Base-by-base conservation (phyloP, 64 coral and sea anemone genomes). In the Montipora capricornis region DNA sequence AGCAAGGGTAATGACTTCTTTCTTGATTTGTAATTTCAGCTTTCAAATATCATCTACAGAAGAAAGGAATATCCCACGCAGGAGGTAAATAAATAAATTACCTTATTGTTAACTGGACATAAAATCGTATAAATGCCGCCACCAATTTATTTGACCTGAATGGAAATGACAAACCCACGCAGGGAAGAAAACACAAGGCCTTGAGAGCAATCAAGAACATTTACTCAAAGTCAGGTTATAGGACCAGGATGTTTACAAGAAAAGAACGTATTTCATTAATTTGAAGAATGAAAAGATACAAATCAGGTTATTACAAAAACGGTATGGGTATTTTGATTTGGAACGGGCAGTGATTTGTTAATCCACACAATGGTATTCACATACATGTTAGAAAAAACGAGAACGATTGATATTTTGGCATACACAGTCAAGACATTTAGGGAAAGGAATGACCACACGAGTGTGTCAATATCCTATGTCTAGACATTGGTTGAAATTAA, bases 41-140 rank as follows among this genome's bases (percentile, higher is more conserved):
- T 68, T 97, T 97, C 89, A 93, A 93, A 69, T 97, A 93, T 88
- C 95, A 97, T 79, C 95, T 97, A 26, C 95, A 93, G 59, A 97
- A 97, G 92, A 97, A 94, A 91, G 95, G 95, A 84, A 55, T 90
- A 20, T 97, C 93, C 50, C 95, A 97, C 77, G 57, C 73, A 78
- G 89, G 88, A 87, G 93, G 89, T 85, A 91, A 91, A 70, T 67
- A 81, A 94, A 73, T 75, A 44, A 48, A 48, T 67, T 14, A 57
- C 37, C 26, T 61, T 60, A 92, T 84, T 92, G 44, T 74, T 82
- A 62, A 90, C 74, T 5, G 66, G 20, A 70, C 17, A 22, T 14
- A 26, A 26, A 78, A 0, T 78, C 7, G 8, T 19, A 49, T 29
- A 8, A 49, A 88, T 61, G 20, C 9, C 37, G 4, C 45, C 49